A percentile compares a stretch with the other conserved stretches of the same genome.
Conservation (phyloP, 1,140 invertebrate species). For the Sinonovacula constricta region DNA sequence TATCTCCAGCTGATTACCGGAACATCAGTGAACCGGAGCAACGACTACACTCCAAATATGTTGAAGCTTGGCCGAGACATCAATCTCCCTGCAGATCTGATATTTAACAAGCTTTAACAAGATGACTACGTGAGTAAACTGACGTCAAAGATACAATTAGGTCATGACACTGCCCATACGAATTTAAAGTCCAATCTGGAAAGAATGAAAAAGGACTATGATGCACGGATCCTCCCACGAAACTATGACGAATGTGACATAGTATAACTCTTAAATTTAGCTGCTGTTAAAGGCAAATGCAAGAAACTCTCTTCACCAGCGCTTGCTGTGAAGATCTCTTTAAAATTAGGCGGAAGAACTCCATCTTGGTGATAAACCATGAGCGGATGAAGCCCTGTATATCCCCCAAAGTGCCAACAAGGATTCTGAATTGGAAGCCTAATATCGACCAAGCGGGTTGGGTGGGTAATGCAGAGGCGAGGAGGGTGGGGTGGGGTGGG, state of each 20-base stretch:
- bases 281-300: conserved; percentile 15
- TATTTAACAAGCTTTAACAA: too few species aligned
- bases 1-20: conserved; percentile 15
- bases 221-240: neutral
- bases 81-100: neutral
- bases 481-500: too few species aligned
- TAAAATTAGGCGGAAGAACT: too few species aligned
- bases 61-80: neutral
- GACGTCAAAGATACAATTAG: neutral
- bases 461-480: too few species aligned
- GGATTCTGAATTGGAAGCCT: too few species aligned
- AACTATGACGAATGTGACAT: neutral
- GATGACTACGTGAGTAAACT: neutral
- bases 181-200: neutral
- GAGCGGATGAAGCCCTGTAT: too few species aligned
- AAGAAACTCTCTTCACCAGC: conserved; percentile 8
- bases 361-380: too few species aligned
- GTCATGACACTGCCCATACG: neutral
- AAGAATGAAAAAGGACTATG: conserved; percentile 5
- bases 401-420: too few species aligned
- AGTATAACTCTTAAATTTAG: conserved; percentile 12
- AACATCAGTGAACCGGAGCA: neutral
- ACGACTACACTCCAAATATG: neutral
- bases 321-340: too few species aligned
- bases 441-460: too few species aligned